Conservation (phyloP, 2,113 vertebrate species). For the Machaerirhynchus nigripectus region DNA sequence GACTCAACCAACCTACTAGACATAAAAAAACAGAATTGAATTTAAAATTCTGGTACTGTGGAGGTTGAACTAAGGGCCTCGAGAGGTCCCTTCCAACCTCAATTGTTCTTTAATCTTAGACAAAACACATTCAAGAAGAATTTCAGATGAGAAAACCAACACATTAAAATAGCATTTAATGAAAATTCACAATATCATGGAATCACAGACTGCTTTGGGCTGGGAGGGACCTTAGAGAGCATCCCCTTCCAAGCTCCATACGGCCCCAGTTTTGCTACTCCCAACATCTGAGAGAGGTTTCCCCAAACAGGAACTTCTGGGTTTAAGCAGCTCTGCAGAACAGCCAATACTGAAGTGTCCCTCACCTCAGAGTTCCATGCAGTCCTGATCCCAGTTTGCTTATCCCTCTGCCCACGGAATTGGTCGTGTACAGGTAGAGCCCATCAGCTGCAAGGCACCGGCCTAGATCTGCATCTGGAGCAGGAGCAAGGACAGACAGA, state of each 20-base stretch:
- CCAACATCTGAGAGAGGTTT: not conserved
- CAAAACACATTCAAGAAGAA: not conserved
- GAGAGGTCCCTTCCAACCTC: not conserved
- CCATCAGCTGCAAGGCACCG: constrained; percentile 95
- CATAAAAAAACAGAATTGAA: not conserved
- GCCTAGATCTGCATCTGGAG: constrained; percentile 92
- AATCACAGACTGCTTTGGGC: not conserved
- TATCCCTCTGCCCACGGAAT: constrained; percentile 94
- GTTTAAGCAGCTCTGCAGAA: not conserved
- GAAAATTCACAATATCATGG: not conserved
- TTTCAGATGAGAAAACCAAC: not conserved
- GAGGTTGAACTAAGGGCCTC: not conserved
- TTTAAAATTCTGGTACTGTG: not conserved
- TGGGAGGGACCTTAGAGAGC: not conserved
- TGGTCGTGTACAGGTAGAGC: constrained; percentile 95
- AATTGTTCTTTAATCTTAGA: not conserved
- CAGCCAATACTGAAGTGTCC: not conserved
- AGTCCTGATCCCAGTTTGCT: constrained; percentile 97
- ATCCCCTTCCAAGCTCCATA: not conserved
- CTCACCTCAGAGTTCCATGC: constrained; percentile 96
- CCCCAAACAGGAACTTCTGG: not conserved
- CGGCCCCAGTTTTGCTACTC: not conserved
- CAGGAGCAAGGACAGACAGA: not conserved
- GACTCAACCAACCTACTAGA: not conserved
- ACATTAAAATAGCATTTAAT: not conserved